These are phyloP conservation scores for Sparus aurata DNA, from an alignment of 2,797 vertebrate genomes.

Conservation along the genomic window DNA sequence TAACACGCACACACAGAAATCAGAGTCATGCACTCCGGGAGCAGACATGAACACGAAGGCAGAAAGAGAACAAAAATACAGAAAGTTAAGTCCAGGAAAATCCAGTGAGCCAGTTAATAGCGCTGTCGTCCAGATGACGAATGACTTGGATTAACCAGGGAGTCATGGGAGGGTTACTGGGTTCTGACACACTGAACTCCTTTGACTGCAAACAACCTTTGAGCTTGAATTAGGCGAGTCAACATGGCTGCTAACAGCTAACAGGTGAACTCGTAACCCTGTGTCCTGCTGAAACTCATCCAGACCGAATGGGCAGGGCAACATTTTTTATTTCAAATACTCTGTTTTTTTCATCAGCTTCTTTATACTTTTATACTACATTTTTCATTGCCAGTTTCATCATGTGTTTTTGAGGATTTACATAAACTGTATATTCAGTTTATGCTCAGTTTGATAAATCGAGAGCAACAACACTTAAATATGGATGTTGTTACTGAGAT, in stretches of 20 bases:
- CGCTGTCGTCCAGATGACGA: slow-evolving; percentile 49
- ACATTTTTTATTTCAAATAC: neutral
- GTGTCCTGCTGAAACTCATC: neutral
- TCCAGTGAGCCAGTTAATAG: slow-evolving; percentile 38
- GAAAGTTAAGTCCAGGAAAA: slow-evolving; percentile 50
- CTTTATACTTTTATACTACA: neutral
- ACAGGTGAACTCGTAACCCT: neutral
- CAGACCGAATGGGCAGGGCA: neutral
- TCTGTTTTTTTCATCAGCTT: neutral
- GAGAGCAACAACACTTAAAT: neutral
- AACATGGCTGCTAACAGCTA: slow-evolving; percentile 22
- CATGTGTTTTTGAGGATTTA: neutral
- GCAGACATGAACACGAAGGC: slow-evolving; percentile 9
- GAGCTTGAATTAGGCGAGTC: neutral
- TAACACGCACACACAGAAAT: slow-evolving; percentile 32
- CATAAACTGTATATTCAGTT: too few species aligned
- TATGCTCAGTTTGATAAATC: neutral
- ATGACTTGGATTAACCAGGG: slow-evolving; percentile 60
- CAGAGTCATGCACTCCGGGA: slow-evolving; percentile 25
- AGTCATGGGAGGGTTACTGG: slow-evolving; percentile 69
- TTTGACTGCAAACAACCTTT: slow-evolving; percentile 17
- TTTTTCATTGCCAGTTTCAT: neutral
- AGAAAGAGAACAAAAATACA: slow-evolving; percentile 17
- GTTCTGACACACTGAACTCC: slow-evolving; percentile 73
- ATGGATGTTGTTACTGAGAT: neutral